phyloP scores from a whole-genome alignment of 2,113 vertebrate genomes.

The Dinomys branickii region DNA sequence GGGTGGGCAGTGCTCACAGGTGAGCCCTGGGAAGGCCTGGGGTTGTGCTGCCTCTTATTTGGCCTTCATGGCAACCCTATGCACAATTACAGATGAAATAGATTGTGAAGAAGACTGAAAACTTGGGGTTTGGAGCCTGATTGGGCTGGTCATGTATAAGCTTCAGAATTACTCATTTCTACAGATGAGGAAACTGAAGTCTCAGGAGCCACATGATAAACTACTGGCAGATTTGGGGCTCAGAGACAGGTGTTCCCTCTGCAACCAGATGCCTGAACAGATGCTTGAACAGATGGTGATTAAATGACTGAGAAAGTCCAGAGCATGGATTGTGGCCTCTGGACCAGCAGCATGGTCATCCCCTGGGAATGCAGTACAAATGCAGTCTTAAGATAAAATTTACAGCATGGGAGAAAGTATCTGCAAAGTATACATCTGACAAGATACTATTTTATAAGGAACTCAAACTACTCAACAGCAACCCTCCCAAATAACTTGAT shows the following conservation, averaged over 20 bases:
- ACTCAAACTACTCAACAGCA: not conserved
- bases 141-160: not conserved
- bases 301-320: not conserved
- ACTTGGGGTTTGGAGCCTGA: not conserved
- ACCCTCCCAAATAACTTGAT: not conserved
- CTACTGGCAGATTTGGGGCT: not conserved
- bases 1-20: not conserved
- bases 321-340: not conserved
- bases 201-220: not conserved
- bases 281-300: not conserved
- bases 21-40: too few species aligned
- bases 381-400: not conserved
- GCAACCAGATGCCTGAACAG: not conserved
- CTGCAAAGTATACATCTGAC: not conserved
- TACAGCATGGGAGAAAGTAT: too few species aligned
- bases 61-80: not conserved
- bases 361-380: not conserved
- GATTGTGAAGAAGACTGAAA: not conserved
- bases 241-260: not conserved
- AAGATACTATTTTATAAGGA: not conserved
- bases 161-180: not conserved
- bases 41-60: not conserved
- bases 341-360: not conserved
- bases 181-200: not conserved
- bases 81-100: not conserved